phyloP scores from a whole-genome alignment of 2,888 invertebrate genomes.

The Tipula vernalis region DNA sequence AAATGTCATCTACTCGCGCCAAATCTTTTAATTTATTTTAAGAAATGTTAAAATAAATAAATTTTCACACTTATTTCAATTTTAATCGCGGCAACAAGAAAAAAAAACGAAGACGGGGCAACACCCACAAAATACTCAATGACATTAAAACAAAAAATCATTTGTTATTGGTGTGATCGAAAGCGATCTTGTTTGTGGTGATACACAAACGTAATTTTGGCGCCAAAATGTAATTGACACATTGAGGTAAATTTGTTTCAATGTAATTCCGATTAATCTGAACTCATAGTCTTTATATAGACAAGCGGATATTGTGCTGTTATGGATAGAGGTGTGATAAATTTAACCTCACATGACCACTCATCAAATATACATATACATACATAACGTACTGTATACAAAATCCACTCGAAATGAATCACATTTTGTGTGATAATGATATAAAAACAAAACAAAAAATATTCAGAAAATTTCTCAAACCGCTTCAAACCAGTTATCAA shows the following conservation, averaged over 20 bases:
- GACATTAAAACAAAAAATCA: not conserved
- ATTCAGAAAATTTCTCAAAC: not conserved
- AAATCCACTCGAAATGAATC: not conserved
- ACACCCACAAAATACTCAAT: not conserved
- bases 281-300: not conserved
- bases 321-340: not conserved
- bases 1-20: not conserved
- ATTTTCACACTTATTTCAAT: not conserved
- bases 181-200: not conserved
- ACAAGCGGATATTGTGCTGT: not conserved
- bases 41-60: not conserved
- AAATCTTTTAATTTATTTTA: not conserved
- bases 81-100: not conserved
- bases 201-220: not conserved
- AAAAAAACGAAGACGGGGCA: not conserved
- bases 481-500: not conserved
- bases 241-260: not conserved
- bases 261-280: not conserved
- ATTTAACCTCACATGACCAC: not conserved
- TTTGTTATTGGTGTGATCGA: not conserved
- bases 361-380: not conserved
- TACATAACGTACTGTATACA: not conserved
- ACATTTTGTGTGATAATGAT: not conserved
- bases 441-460: not conserved
- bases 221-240: not conserved